Base-by-base conservation (phyloP, 1,140 invertebrate species). In the Nephotettix cincticeps region DNA sequence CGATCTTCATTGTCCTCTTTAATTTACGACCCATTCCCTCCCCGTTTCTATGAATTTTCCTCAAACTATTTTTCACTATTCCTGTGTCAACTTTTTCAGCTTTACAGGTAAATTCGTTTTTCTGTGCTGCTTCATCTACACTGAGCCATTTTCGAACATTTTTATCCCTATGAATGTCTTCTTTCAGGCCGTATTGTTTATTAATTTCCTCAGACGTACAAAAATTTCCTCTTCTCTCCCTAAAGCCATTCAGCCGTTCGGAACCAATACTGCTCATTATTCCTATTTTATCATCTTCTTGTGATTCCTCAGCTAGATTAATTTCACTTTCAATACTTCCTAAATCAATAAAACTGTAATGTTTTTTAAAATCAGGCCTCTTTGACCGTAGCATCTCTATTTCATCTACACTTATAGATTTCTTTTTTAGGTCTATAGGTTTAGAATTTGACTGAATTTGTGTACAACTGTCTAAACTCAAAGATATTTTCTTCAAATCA, bases 351-450 rank as follows among this genome's bases (percentile, higher is more conserved):
- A 76, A 63, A 66, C 75, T 76, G 47, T 73, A 73, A 63, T 76
- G 74, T 25, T 72, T 74, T n/a, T 73, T 69, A 6, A 74, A 71
- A 6, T 19, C 30, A 0, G 64, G 43, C 65, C 72, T 72, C 30
- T 40, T 28, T 11, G 23, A 25, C 43, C 71, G 74, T 66, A 63
- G 71, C 71, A 74, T 71, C 30, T 76, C 75, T 13, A 76, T 58
- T 74, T 76, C 75, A 69, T 76, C 75, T 4, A 76, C 75, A 71
- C 73, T 76, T n/a, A 74, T 75, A 27, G 75, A 69, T 71, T 75
- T 75, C 27, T 61, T 61, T 32, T 61, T 73, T 17, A 69, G 23
- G 36, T 68, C 67, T 23, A 74, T 68, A 17, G 43, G 23, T 68
- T 54, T 68, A 29, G 43, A 13, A 45, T 68, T 68, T 19, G 43